Evolutionary conservation across 2,113 vertebrate species (phyloP).

Genomic region (Tachysurus fulvidraco): DNA sequence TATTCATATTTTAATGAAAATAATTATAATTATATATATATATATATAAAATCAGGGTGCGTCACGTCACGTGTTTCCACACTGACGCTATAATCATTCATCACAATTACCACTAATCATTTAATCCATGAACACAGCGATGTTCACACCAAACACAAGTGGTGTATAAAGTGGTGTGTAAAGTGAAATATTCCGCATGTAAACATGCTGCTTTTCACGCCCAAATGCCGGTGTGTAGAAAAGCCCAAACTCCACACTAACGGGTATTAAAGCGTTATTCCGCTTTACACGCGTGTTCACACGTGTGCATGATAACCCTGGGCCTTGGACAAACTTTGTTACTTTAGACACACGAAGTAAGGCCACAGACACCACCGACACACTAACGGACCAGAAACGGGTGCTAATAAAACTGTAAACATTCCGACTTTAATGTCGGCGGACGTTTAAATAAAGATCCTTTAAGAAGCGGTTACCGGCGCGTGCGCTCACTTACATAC

Average conservation of each 20-base stretch:
- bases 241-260: too few species aligned
- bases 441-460: background rate
- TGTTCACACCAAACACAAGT: too few species aligned
- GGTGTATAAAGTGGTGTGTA: background rate
- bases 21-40: too few species aligned
- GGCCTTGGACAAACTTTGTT: background rate
- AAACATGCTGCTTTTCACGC: slow-evolving; percentile 33
- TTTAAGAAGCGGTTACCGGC: background rate
- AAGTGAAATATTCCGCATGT: background rate
- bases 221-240: background rate
- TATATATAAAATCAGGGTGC: background rate
- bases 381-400: background rate
- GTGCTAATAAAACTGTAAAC: background rate
- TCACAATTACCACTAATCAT: background rate
- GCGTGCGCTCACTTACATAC: background rate
- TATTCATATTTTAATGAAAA: background rate
- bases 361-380: slow-evolving; percentile 3
- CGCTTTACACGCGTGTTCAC: background rate
- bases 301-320: background rate
- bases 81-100: background rate
- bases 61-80: background rate
- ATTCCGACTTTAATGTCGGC: too few species aligned
- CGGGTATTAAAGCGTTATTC: background rate
- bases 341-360: background rate
- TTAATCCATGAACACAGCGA: background rate